phyloP scores from a whole-genome alignment of 2,888 invertebrate species.

The Rutpela maculata region DNA sequence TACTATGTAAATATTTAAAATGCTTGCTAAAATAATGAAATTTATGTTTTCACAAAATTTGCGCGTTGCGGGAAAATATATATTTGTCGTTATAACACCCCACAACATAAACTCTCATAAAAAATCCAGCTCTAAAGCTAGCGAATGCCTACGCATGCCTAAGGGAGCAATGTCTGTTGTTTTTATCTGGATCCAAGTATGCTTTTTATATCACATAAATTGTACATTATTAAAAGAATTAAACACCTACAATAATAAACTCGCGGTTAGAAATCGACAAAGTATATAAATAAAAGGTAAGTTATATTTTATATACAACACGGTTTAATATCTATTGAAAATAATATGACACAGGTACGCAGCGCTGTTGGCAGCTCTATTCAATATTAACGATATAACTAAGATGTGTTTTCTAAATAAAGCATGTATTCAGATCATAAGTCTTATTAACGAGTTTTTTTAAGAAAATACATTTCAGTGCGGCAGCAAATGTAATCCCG shows the following conservation, averaged over 20 bases:
- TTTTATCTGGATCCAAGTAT: neutral
- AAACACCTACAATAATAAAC: neutral
- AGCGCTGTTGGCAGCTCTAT: too few relatives aligned
- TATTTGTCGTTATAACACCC: slow-evolving; percentile 4
- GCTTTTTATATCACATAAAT: neutral
- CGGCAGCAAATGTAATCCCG: too few relatives aligned
- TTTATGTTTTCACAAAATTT: neutral
- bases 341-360: too few relatives aligned
- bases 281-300: too few relatives aligned
- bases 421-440: too few relatives aligned
- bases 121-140: slow-evolving; percentile 10
- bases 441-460: too few relatives aligned
- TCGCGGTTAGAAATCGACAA: too few relatives aligned
- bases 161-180: neutral
- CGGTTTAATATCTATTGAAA: too few relatives aligned
- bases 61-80: neutral
- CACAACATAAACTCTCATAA: slow-evolving; percentile 15
- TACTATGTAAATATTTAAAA: slow-evolving; percentile 12
- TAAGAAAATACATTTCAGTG: too few relatives aligned
- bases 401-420: too few relatives aligned
- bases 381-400: too few relatives aligned
- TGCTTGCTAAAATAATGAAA: neutral
- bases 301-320: too few relatives aligned
- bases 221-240: slow-evolving; percentile 6
- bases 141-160: slow-evolving; percentile 3